Evolutionary conservation across 1,140 invertebrate genomes (phyloP), one percentile per base, ranked within the genome.

Genomic region (Ditylenchus dipsaci): DNA sequence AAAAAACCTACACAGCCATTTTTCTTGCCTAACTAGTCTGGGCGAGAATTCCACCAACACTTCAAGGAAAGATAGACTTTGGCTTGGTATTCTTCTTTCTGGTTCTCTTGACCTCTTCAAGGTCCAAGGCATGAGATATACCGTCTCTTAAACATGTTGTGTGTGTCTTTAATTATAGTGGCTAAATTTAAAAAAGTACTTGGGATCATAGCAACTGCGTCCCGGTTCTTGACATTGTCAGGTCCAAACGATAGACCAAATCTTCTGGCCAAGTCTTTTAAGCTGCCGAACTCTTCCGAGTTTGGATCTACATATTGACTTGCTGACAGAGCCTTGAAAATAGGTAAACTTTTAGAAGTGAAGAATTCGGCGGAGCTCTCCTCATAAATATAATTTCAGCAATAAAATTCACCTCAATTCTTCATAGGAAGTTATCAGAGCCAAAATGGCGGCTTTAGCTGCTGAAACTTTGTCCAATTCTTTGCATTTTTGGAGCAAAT

Each of bases 401-500:
- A 11, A 38, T 38, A 11, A 38, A 38, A 38, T 38, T 42, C 29
- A 65, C 65, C 65, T 74, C 23, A 74, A 27, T 43, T 74, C 67
- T 17, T 74, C 59, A 43, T 58, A 74, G 11, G 57, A 23, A 58
- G 27, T 57, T 23, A 76, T 53, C 29, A 75, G 38, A 38, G 73
- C 70, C 27, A 42, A 91, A 43, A 66, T 89, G 88, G 98, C 92
- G 1, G 93, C 96, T 73, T 94, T 87, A 3, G 94, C 93, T 85
- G 94, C 97, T 80, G 91, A 90, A 0, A 93, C 89, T 86, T 96
- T 97, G 85, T 95, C 96, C 60, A 97, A 96, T 85, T 99, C 95
- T 72, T 94, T 87, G 0, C 92, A 91, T 86, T 97, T 97, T 63
- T 91, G 90, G 73, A 99, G 85, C 0, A 95, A 96, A 13, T 91